These are phyloP conservation scores for Scaeva pyrastri DNA, from an alignment of 2,888 invertebrate species.

Conservation along the genomic window DNA sequence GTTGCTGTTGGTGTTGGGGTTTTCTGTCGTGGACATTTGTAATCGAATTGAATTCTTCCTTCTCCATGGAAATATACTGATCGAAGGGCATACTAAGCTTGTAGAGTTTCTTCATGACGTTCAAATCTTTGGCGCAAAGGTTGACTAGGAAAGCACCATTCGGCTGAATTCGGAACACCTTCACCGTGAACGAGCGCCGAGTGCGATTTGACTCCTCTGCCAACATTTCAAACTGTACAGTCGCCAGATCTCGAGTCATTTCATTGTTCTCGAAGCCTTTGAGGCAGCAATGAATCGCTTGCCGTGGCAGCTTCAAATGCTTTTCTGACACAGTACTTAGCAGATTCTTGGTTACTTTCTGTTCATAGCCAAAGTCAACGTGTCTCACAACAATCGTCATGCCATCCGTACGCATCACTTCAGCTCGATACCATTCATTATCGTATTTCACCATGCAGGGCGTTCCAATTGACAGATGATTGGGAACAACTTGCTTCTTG, in stretches of 20 bases:
- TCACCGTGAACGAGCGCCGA: conserved; percentile 82
- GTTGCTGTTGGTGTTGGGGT: conserved; percentile 55
- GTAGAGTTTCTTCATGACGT: conserved; percentile 86
- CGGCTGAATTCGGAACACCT: conserved; percentile 84
- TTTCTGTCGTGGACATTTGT: conserved; percentile 56
- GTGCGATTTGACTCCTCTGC: conserved; percentile 85
- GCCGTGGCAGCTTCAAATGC: conserved; percentile 88
- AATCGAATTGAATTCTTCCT: conserved; percentile 80
- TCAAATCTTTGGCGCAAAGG: conserved; percentile 84
- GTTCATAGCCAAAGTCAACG: conserved; percentile 98
- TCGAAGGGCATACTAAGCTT: conserved; percentile 83
- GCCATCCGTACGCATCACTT: conserved; percentile 87
- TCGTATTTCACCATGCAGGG: conserved; percentile 93
- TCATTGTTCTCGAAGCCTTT: conserved; percentile 85
- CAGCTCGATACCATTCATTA: conserved; percentile 95
- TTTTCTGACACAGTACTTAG: conserved; percentile 88
- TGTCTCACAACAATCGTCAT: conserved; percentile 90
- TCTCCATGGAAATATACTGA: conserved; percentile 82
- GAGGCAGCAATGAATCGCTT: conserved; percentile 91
- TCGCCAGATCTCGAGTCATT: conserved; percentile 80
- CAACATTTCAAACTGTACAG: conserved; percentile 87
- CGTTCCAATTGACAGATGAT: conserved; percentile 85
- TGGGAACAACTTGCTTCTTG: conserved; percentile 84
- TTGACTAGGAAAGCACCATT: conserved; percentile 82
- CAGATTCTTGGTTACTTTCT: conserved; percentile 87